Evolutionary conservation across 1,140 invertebrate species (phyloP), one percentile per base, ranked within the genome.

Genomic region (Penaeus vannamei): DNA sequence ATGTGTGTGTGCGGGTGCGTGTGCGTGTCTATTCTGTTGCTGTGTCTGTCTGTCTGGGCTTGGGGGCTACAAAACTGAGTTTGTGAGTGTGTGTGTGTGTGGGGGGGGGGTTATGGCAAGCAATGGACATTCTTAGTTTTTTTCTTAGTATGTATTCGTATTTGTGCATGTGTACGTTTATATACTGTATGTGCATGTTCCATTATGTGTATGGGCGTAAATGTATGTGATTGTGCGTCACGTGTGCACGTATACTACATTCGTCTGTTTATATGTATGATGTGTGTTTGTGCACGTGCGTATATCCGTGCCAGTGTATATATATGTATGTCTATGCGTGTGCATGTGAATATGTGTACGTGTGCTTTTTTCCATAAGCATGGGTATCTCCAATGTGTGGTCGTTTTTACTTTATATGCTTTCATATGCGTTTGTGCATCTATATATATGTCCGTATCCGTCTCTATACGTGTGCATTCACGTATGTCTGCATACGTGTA

Each of bases 171-270:
- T n/a, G n/a, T n/a, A n/a, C n/a, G n/a, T n/a, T n/a, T n/a, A n/a
- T n/a, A n/a, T n/a, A n/a, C n/a, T n/a, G n/a, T n/a, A n/a, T n/a
- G n/a, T n/a, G n/a, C n/a, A n/a, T n/a, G n/a, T n/a, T n/a, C n/a
- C n/a, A n/a, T n/a, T 82, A 26, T 82, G 53, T 80, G 53, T 82
- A 53, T 59, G 53, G 42, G 53, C 59, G 19, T 82, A 53, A 53
- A 26, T 82, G 53, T 82, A 19, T 59, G 53, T 82, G 46, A 53
- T 17, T 82, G 80, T 80, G 77, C 46, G 77, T 77, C n/a, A n/a
- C n/a, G 29, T 69, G 29, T 10, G 10, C 29, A 69, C 29, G 22
- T 69, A 17, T 14, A 20, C 29, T n/a, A 69, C 29, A 8, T 20
- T 3, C 29, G 66, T 69, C 12, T 69, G 29, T 20, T 26, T 69